Evolutionary conservation across 2,888 invertebrate species (phyloP), one percentile per base, ranked within the genome.

Genomic region (Nymphalis polychloros): DNA sequence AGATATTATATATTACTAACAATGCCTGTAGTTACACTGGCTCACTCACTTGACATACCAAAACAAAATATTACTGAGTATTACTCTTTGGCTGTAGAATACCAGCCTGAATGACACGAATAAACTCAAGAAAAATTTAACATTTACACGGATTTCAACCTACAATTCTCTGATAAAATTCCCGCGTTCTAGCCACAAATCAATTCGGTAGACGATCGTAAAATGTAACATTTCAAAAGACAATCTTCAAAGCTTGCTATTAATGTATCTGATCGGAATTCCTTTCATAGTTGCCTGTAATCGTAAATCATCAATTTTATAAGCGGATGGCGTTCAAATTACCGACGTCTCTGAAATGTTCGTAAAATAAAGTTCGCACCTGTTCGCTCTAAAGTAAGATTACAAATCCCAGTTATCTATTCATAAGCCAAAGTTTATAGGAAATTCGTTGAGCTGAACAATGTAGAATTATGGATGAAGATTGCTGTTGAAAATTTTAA

Each of bases 321-420:
- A 53, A 48, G 53, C 16, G 48, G 57, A 49, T 48, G 61, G 47
- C 57, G 61, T 67, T 67, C 48, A 67, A 62, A 62, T 67, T 57
- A 48, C 59, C 52, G 27, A 16, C 50, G 52, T 60, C 57, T 57
- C 63, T 67, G 57, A 50, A 57, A 49, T 50, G 59, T 20, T 63
- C 61, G 57, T 64, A 61, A 68, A 68, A 64, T 49, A 49, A 48
- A 52, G 53, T 48, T 57, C 50, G 47, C 64, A 55, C 68, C 59
- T 60, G 60, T 53, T 53, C 57, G 19, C 23, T 57, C 35, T 66
- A 53, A 55, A 20, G 46, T 23, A 23, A 67, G 48, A 67, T 62
- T 57, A 55, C 57, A 23, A 48, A 67, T 31, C 46, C 4, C 35
- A 20, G 10, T 49, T 49, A 41, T 67, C 61, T 57, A 57, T 67